phyloP scores from a whole-genome alignment of 2,797 vertebrate genomes.

The Clarias platycephalus region DNA sequence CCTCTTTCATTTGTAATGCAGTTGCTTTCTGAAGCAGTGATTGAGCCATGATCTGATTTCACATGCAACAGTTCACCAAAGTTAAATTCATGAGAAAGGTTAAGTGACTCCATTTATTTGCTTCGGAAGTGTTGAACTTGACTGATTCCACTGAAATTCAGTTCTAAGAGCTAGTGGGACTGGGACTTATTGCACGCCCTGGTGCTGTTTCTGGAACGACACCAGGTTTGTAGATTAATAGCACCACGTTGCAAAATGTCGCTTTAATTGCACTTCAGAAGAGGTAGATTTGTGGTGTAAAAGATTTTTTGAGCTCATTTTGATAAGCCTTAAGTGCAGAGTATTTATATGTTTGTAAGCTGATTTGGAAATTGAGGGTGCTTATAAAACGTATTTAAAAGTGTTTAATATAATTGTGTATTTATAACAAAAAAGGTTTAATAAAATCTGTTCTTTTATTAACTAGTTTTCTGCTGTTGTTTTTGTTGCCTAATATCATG shows the following conservation, averaged over 20 bases:
- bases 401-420: slow-evolving; percentile 60
- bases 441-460: slow-evolving; percentile 60
- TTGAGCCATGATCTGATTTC: background rate
- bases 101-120: slow-evolving; percentile 1
- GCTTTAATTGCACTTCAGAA: slow-evolving; percentile 50
- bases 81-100: background rate
- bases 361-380: slow-evolving; percentile 55
- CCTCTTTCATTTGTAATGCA: no score
- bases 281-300: slow-evolving; percentile 30
- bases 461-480: slow-evolving; percentile 25
- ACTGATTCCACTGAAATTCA: background rate
- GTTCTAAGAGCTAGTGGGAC: background rate
- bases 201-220: background rate
- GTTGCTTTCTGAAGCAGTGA: background rate
- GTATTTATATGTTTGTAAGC: slow-evolving; percentile 61
- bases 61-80: background rate
- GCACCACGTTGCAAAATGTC: background rate
- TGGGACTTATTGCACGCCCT: background rate
- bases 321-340: slow-evolving; percentile 52
- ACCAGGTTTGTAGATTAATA: background rate
- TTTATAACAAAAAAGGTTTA: slow-evolving; percentile 60
- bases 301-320: slow-evolving; percentile 35
- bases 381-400: slow-evolving; percentile 60
- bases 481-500: background rate
- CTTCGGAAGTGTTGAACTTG: background rate